Percentiles rank a stretch among this genome's conserved stretches.
Evolutionary conservation across 2,888 invertebrate species (phyloP).

Genomic region (Cataglyphis rosenhaueri): DNA sequence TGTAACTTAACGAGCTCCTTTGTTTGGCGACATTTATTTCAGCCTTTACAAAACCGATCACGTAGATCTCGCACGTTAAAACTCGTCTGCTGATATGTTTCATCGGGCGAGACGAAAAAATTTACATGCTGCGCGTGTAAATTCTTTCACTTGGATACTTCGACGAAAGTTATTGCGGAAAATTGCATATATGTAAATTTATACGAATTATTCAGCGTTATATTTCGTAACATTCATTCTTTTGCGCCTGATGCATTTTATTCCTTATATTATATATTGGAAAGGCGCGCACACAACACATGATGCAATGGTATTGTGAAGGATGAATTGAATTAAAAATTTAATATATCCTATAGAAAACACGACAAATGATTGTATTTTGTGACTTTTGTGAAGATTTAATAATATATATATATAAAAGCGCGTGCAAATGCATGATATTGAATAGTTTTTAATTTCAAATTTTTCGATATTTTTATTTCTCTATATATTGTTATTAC

Average conservation of each 20-base stretch:
- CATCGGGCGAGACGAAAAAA: constrained; percentile 23
- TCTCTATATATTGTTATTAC: neutral
- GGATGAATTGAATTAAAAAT: neutral
- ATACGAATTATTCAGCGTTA: constrained; percentile 34
- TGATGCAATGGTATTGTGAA: constrained; percentile 4
- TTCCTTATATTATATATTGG: neutral
- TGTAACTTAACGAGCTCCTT: constrained; percentile 50
- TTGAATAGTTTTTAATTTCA: neutral
- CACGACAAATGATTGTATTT: neutral
- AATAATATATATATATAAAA: neutral
- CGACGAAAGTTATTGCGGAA: constrained; percentile 8
- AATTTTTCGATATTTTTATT: neutral
- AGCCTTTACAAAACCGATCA: constrained; percentile 5
- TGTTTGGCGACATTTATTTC: constrained; percentile 40
- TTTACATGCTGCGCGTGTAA: constrained; percentile 27
- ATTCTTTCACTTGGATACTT: constrained; percentile 4
- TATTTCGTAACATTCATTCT: constrained; percentile 13
- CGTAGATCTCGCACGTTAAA: constrained; percentile 3
- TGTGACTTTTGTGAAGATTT: neutral
- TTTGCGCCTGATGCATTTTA: neutral
- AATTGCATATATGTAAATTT: constrained; percentile 41
- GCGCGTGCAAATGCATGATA: neutral
- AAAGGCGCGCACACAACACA: neutral
- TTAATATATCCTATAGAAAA: neutral
- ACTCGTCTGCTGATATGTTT: neutral